Conservation (phyloP, 2,113 vertebrate genomes). For the Crotophaga sulcirostris region DNA sequence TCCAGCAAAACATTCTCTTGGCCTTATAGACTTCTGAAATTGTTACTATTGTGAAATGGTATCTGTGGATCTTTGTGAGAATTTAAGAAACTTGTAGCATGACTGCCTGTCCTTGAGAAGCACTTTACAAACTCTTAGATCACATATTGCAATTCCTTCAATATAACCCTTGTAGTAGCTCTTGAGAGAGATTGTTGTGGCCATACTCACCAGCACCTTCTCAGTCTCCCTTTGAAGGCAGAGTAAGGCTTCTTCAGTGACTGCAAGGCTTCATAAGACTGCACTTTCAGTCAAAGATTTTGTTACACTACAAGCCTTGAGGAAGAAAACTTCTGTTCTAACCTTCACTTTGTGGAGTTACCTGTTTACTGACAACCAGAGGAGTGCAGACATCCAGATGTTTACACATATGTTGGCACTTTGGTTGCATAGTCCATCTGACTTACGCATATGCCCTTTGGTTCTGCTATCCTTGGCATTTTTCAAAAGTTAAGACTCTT, state of each 20-base stretch:
- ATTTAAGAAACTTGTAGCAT: neutral
- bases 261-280: neutral
- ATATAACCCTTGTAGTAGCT: rapidly evolving
- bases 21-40: neutral
- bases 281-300: neutral
- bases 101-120: neutral
- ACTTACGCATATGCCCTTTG: neutral
- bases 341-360: neutral
- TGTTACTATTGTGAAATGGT: neutral
- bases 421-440: neutral
- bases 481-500: neutral
- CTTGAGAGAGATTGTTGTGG: neutral
- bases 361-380: neutral
- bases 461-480: neutral
- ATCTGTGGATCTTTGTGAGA: neutral
- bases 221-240: neutral
- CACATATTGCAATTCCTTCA: neutral
- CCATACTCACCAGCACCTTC: neutral
- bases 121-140: neutral
- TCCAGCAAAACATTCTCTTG: neutral
- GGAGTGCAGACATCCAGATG: neutral
- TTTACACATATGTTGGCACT: neutral
- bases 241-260: neutral
- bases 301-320: neutral
- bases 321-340: neutral